These are phyloP conservation scores for Cynoglossus semilaevis DNA, from an alignment of 2,113 vertebrate genomes.

Conservation along the genomic window DNA sequence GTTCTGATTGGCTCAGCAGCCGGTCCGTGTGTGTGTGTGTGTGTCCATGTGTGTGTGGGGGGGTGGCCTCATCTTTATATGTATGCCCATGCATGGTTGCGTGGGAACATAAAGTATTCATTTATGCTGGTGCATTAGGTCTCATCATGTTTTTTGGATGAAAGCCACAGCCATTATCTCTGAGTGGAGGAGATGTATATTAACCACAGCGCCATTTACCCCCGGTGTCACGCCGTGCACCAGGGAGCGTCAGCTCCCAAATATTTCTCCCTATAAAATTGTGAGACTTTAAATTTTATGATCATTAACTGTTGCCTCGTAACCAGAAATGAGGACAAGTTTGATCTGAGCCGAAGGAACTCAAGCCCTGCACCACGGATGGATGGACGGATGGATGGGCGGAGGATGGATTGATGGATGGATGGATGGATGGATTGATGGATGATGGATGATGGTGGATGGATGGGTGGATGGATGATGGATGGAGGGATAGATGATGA, in stretches of 20 bases:
- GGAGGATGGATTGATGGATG: no score
- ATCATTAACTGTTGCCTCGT: slow-evolving; percentile 1
- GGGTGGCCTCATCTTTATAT: background rate
- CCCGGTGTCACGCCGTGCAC: background rate
- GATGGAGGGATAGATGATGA: no score
- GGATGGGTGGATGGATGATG: no score
- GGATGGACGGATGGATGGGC: no score
- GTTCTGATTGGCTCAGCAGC: slow-evolving; percentile 35
- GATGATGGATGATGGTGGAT: no score
- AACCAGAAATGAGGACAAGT: slow-evolving; percentile 2
- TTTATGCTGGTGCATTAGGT: background rate
- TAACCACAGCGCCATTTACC: background rate
- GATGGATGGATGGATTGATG: no score
- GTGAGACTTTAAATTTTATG: background rate
- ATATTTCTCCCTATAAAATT: background rate
- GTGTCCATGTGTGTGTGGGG: slow-evolving; percentile 21
- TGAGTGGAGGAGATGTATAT: background rate
- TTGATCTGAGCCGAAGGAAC: background rate
- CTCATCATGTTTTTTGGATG: slow-evolving; percentile 12
- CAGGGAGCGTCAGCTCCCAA: background rate
- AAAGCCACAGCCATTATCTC: slow-evolving; percentile 4
- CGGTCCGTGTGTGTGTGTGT: slow-evolving; percentile 28
- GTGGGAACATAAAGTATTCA: background rate
- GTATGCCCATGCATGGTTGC: background rate
- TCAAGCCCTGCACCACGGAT: background rate